A percentile compares a stretch with the other conserved stretches of the same genome.
phyloP scores from a whole-genome alignment of 2,888 invertebrate species.

The Agriotes lineatus region DNA sequence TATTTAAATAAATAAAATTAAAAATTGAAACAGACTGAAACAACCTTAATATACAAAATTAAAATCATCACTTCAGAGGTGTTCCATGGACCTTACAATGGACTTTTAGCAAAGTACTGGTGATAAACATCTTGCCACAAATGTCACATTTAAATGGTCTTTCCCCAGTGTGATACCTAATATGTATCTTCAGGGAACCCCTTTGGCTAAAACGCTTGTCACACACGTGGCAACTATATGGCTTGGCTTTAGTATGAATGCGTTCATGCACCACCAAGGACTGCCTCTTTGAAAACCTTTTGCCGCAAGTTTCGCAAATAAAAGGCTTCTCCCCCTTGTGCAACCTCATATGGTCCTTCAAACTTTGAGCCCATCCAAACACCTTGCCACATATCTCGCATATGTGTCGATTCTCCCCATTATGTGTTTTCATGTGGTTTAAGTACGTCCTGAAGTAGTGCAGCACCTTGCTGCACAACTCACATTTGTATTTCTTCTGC shows the following conservation, averaged over 20 bases:
- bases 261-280: conserved; percentile 60
- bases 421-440: conserved; percentile 39
- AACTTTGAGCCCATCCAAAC: conserved; percentile 55
- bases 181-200: conserved; percentile 68
- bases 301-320: conserved; percentile 56
- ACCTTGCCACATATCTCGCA: conserved; percentile 59
- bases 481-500: conserved; percentile 48
- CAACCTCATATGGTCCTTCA: conserved; percentile 55
- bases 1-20: neutral
- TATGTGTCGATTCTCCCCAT: conserved; percentile 46
- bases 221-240: conserved; percentile 63
- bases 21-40: no score
- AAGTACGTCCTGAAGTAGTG: conserved; percentile 4
- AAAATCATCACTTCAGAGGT: neutral
- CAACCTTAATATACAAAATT: no score
- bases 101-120: conserved; percentile 1
- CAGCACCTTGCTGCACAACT: conserved; percentile 6
- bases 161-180: conserved; percentile 58
- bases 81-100: conserved; percentile 35
- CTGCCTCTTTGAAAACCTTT: conserved; percentile 56
- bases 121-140: conserved; percentile 18
- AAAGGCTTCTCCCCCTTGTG: conserved; percentile 59
- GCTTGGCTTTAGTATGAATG: conserved; percentile 63
- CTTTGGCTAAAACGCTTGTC: conserved; percentile 70
- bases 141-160: conserved; percentile 20